A percentile compares a stretch with the other conserved stretches of the same genome.
These are phyloP conservation scores for Halichondria panicea DNA, from an alignment of 37 sponge, comb jelly and placozoan species.

Conservation along the genomic window DNA sequence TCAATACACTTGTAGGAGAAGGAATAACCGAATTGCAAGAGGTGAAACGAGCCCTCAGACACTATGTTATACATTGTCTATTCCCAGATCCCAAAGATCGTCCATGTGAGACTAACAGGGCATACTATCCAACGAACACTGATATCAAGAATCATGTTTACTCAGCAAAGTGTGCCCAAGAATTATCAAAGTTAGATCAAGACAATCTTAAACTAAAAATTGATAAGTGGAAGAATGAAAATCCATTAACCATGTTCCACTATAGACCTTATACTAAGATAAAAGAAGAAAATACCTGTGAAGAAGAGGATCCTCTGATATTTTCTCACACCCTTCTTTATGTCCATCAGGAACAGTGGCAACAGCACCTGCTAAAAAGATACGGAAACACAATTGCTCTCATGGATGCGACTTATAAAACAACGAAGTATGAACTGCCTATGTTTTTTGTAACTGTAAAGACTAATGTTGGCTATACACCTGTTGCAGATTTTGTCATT, in stretches of 20 bases:
- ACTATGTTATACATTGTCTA: background rate
- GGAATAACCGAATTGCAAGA: conserved; percentile 24
- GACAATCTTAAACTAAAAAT: conserved; percentile 25
- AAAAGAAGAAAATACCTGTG: background rate
- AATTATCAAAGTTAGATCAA: conserved; percentile 31
- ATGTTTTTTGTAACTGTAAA: conserved; percentile 40
- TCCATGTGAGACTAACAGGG: conserved; percentile 5
- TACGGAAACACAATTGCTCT: conserved; percentile 40
- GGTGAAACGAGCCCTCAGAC: conserved; percentile 21
- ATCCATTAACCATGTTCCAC: background rate
- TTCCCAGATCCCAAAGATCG: background rate
- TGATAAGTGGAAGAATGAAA: background rate
- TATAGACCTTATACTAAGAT: conserved; percentile 15
- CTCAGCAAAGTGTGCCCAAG: conserved; percentile 2
- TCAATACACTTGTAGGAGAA: conserved; percentile 6
- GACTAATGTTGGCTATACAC: conserved; percentile 41
- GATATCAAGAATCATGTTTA: conserved; percentile 20
- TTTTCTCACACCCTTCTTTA: background rate
- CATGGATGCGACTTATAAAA: conserved; percentile 45
- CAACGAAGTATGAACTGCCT: conserved; percentile 40
- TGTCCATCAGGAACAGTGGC: conserved; percentile 59
- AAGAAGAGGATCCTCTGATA: background rate
- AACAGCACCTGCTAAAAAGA: conserved; percentile 24
- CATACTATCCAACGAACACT: conserved; percentile 15
- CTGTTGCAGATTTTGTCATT: conserved; percentile 43